Conservation (phyloP, 2,113 vertebrate genomes). For the Rhodinocichla rosea region DNA sequence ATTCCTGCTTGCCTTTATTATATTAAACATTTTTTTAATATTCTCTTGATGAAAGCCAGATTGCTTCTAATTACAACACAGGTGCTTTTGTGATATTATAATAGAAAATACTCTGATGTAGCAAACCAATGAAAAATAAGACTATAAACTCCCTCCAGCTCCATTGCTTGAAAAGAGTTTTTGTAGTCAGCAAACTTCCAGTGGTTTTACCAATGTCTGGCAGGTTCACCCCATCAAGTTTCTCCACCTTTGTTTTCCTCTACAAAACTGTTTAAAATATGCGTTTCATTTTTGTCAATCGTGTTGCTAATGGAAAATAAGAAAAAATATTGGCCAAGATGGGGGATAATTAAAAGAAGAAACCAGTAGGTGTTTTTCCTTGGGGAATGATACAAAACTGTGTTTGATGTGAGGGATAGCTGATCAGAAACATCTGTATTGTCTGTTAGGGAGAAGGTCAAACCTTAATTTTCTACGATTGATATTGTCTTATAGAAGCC, state of each 20-base stretch:
- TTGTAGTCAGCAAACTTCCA: not conserved
- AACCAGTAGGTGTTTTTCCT: accelerated
- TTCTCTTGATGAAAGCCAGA: not conserved
- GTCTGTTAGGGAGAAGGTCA: not conserved
- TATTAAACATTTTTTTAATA: not conserved
- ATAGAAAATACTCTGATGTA: not conserved
- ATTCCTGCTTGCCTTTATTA: not conserved
- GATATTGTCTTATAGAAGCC: not conserved
- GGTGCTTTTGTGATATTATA: not conserved
- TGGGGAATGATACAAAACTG: not conserved
- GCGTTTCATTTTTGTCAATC: not conserved
- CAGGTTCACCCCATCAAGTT: not conserved
- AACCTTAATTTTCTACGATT: not conserved
- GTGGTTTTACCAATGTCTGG: not conserved
- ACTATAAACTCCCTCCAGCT: not conserved
- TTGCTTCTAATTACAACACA: conserved; percentile 2
- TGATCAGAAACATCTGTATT: not conserved
- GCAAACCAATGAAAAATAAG: not conserved
- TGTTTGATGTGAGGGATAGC: not conserved
- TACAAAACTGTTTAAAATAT: not conserved
- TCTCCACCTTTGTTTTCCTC: not conserved
- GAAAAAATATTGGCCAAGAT: not conserved
- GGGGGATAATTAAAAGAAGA: not conserved
- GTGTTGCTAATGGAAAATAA: not conserved
- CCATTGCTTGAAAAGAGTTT: not conserved